These are phyloP conservation scores for Drosophila insularis DNA, from an alignment of 1,140 invertebrate species.

Conservation along the genomic window DNA sequence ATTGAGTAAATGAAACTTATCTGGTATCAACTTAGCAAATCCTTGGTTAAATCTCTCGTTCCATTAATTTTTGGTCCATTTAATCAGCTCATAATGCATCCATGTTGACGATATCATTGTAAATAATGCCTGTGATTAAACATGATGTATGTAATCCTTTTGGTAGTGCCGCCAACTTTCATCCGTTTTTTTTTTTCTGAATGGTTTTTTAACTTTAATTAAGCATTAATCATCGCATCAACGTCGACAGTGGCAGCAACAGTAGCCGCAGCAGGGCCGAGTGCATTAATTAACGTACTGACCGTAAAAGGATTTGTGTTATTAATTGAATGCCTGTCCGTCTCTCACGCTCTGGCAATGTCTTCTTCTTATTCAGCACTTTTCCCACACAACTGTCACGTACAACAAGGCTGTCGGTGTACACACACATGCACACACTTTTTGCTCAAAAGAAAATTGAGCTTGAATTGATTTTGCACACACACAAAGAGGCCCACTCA, in stretches of 20 bases:
- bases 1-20: no score
- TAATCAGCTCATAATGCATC: conserved; percentile 27
- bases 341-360: conserved; percentile 18
- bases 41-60: background rate
- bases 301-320: conserved; percentile 68
- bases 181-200: conserved; percentile 21
- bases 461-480: conserved; percentile 68
- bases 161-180: conserved; percentile 22
- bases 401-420: conserved; percentile 30
- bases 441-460: conserved; percentile 70
- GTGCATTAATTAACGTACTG: conserved; percentile 74
- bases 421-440: conserved; percentile 15
- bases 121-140: conserved; percentile 76
- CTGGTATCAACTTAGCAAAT: no score
- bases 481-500: background rate
- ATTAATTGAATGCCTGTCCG: conserved; percentile 67
- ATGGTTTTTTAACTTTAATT: conserved; percentile 64
- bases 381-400: conserved; percentile 60
- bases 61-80: conserved; percentile 49
- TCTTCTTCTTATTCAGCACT: conserved; percentile 28
- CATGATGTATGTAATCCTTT: conserved; percentile 71
- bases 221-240: conserved; percentile 68
- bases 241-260: background rate
- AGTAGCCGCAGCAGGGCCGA: conserved; percentile 42
- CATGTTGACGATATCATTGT: conserved; percentile 55